Evolutionary conservation across 1,140 invertebrate genomes (phyloP).

Genomic region (Zeugodacus cucurbitae): DNA sequence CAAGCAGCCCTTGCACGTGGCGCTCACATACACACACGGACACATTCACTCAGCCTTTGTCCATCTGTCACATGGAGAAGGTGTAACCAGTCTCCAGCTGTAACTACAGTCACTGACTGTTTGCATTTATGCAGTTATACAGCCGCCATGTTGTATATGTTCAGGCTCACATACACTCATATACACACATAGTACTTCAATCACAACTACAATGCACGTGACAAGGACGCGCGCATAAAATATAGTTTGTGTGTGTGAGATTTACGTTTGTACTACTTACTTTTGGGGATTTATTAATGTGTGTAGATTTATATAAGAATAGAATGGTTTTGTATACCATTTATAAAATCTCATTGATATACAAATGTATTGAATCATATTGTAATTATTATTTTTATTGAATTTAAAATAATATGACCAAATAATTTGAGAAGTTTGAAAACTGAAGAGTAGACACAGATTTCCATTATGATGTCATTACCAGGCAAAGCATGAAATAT

Average conservation of each 20-base stretch:
- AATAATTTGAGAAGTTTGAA: too few relatives aligned
- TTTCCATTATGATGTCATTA: too few relatives aligned
- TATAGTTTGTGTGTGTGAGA: background rate
- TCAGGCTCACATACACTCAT: too few relatives aligned
- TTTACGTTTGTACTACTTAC: background rate
- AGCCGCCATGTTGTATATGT: slow-evolving; percentile 25
- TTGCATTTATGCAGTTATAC: slow-evolving; percentile 25
- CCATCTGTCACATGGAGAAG: background rate
- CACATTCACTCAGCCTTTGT: background rate
- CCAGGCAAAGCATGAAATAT: too few relatives aligned
- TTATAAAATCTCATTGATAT: too few relatives aligned
- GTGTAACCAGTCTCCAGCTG: background rate
- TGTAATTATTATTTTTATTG: too few relatives aligned
- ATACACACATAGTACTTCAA: background rate
- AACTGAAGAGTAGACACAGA: too few relatives aligned
- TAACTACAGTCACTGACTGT: background rate
- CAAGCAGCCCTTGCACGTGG: slow-evolving; percentile 24
- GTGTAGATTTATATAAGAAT: background rate
- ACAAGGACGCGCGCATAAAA: background rate
- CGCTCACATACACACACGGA: background rate
- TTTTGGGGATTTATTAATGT: background rate
- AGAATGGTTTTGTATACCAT: too few relatives aligned
- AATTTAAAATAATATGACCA: too few relatives aligned
- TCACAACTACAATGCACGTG: background rate
- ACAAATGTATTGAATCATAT: too few relatives aligned